Conservation (phyloP, 2,888 invertebrate species). For the Stenchaetothrips biformis region DNA sequence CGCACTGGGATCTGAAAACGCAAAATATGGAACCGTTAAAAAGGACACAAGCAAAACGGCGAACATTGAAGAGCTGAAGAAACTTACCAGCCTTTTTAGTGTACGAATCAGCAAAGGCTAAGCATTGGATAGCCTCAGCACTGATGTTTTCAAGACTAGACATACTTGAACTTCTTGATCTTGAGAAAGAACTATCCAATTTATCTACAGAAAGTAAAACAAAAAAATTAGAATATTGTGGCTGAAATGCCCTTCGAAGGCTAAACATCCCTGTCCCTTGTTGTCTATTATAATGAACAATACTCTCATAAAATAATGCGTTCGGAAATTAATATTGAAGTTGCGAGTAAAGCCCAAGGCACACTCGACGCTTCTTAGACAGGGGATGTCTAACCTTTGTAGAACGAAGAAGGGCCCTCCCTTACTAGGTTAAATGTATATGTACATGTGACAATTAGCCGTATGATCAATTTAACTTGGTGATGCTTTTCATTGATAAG, state of each 20-base stretch:
- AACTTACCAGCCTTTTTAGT: slow-evolving; percentile 81
- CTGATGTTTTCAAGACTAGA: slow-evolving; percentile 96
- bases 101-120: slow-evolving; percentile 93
- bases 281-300: neutral
- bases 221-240: slow-evolving; percentile 17
- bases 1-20: slow-evolving; percentile 69
- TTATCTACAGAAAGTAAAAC: slow-evolving; percentile 65
- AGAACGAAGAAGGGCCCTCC: too few relatives aligned
- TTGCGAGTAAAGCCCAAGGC: neutral
- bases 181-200: slow-evolving; percentile 92
- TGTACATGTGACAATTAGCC: too few relatives aligned
- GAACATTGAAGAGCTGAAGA: neutral
- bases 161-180: slow-evolving; percentile 95
- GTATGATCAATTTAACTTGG: too few relatives aligned
- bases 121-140: slow-evolving; percentile 91
- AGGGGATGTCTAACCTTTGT: too few relatives aligned
- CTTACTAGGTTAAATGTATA: too few relatives aligned
- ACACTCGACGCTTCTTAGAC: too few relatives aligned
- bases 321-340: neutral
- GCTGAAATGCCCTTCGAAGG: too few relatives aligned
- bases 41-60: neutral
- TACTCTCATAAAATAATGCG: neutral
- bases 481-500: too few relatives aligned
- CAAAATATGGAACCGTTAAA: neutral
- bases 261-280: too few relatives aligned